A percentile compares a stretch with the other conserved stretches of the same genome.
Evolutionary conservation across 1,140 invertebrate genomes (phyloP).

Genomic region (Theocolax elegans): DNA sequence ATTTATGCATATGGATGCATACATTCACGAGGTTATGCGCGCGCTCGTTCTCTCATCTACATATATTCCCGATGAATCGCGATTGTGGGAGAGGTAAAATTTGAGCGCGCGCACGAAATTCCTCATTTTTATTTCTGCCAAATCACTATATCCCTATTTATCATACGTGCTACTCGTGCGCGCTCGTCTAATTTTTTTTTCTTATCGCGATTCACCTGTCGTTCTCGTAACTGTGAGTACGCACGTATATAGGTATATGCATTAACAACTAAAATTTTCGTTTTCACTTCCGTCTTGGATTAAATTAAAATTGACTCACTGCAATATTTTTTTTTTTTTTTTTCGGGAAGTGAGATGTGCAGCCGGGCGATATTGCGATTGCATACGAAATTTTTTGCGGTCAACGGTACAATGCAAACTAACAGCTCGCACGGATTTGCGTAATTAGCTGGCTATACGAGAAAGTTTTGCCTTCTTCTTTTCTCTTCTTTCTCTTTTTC

Average conservation of each 20-base stretch:
- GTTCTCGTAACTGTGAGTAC: not conserved
- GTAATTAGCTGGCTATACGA: not conserved
- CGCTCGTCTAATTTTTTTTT: slow-evolving; percentile 43
- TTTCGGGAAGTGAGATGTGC: not conserved
- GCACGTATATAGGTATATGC: not conserved
- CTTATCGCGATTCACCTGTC: not conserved
- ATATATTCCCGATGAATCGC: slow-evolving; percentile 22
- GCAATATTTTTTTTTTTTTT: too few species aligned
- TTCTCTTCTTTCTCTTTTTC: too few species aligned
- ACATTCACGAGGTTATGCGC: slow-evolving; percentile 40
- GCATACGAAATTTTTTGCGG: not conserved
- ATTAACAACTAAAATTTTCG: not conserved
- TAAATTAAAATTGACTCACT: too few species aligned
- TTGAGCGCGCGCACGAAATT: not conserved
- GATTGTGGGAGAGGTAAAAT: slow-evolving; percentile 1
- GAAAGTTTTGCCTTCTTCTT: too few species aligned
- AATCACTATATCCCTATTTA: slow-evolving; percentile 25
- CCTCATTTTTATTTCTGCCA: slow-evolving; percentile 40
- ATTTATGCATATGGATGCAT: slow-evolving; percentile 44
- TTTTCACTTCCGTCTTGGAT: not conserved
- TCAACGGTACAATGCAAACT: too few species aligned
- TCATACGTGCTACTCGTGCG: too few species aligned
- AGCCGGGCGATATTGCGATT: not conserved
- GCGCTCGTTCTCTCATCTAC: slow-evolving; percentile 43
- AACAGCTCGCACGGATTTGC: not conserved